phyloP scores from a whole-genome alignment of 2,113 vertebrate species.

The Chionomys nivalis region DNA sequence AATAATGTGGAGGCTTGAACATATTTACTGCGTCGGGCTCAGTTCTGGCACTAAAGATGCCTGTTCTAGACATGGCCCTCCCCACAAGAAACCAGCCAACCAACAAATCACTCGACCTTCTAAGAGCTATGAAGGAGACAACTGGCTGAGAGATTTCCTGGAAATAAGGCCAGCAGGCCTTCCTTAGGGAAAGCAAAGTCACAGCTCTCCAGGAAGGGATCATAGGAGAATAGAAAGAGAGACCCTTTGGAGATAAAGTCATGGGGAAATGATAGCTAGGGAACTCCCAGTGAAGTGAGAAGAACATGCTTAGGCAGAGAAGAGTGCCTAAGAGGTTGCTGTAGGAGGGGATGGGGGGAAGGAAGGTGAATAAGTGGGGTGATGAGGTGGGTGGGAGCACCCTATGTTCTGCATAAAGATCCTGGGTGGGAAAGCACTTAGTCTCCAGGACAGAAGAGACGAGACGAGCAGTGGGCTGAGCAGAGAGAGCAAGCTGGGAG shows the following conservation, averaged over 20 bases:
- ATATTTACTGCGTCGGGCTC: background rate
- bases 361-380: no score
- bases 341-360: accelerated
- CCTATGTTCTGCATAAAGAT: background rate
- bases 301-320: background rate
- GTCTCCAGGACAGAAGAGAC: background rate
- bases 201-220: background rate
- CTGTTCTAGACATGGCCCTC: background rate
- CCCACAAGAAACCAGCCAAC: background rate
- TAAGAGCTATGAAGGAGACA: background rate
- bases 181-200: background rate
- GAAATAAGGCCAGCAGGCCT: background rate
- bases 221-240: background rate
- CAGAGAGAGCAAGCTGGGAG: background rate
- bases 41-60: background rate
- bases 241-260: background rate
- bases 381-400: background rate
- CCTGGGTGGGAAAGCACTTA: background rate
- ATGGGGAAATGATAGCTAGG: background rate
- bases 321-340: no score
- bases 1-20: background rate
- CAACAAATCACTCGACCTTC: background rate
- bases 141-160: background rate
- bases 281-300: background rate
- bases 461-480: background rate